Percentiles rank a stretch among this genome's conserved stretches.
Conservation (phyloP, 2,888 invertebrate genomes). For the Hemaris fuciformis region DNA sequence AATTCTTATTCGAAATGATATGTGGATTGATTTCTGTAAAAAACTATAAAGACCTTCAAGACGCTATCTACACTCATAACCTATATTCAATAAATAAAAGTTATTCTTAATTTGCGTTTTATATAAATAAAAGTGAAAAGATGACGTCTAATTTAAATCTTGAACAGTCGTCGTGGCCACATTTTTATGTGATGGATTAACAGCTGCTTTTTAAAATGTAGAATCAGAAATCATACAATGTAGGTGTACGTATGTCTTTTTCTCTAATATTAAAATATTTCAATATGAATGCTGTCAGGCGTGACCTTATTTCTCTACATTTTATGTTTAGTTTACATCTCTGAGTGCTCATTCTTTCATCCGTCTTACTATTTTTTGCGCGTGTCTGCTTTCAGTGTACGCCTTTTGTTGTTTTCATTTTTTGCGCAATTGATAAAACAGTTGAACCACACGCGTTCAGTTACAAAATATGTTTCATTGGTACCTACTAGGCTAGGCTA, state of each 20-base stretch:
- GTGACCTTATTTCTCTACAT: not conserved
- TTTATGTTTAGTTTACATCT: conserved; percentile 27
- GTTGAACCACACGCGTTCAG: not conserved
- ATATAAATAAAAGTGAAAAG: not conserved
- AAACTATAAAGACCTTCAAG: too few relatives aligned
- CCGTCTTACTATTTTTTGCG: not conserved
- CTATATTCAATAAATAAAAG: not conserved
- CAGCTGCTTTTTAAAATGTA: not conserved
- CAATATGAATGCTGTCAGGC: not conserved
- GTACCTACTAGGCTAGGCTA: not conserved
- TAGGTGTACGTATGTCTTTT: not conserved
- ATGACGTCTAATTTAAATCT: not conserved
- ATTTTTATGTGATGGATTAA: not conserved
- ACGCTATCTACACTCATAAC: too few relatives aligned
- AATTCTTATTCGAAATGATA: too few relatives aligned
- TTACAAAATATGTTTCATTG: not conserved
- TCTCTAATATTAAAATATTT: not conserved
- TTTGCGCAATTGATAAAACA: not conserved
- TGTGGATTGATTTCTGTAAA: too few relatives aligned
- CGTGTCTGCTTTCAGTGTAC: not conserved
- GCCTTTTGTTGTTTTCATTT: not conserved
- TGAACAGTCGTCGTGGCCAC: not conserved
- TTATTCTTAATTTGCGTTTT: not conserved
- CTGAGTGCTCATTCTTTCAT: not conserved
- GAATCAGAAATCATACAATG: not conserved